These are phyloP conservation scores for Tribolium madens DNA, from an alignment of 1,140 invertebrate species.

Conservation along the genomic window DNA sequence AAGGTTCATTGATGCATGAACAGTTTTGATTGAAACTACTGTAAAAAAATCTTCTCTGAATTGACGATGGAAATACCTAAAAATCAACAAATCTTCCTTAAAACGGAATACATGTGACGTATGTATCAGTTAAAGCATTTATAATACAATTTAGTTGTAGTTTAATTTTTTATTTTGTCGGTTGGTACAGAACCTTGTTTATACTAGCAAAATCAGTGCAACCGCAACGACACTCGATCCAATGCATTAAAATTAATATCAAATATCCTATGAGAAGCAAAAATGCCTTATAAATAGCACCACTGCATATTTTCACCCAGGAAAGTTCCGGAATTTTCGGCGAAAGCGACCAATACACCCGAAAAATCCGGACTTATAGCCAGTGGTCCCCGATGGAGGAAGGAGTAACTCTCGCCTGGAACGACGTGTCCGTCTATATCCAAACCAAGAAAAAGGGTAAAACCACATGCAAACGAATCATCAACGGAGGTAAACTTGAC, in stretches of 20 bases:
- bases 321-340: slow-evolving; percentile 31
- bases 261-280: not conserved
- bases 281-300: not conserved
- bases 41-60: no score
- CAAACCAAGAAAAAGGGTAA: slow-evolving; percentile 70
- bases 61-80: no score
- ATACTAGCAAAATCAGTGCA: not conserved
- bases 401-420: slow-evolving; percentile 79
- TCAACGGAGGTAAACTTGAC: slow-evolving; percentile 74
- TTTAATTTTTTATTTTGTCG: no score
- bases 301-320: not conserved
- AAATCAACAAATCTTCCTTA: no score
- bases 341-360: not conserved
- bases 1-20: no score
- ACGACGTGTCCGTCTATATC: slow-evolving; percentile 78
- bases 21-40: no score
- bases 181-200: not conserved
- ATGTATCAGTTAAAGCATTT: no score
- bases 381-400: slow-evolving; percentile 70
- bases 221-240: slow-evolving; percentile 12
- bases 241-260: slow-evolving; percentile 8
- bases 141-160: no score
- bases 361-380: slow-evolving; percentile 63
- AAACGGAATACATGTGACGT: no score
- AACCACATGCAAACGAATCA: slow-evolving; percentile 73